Evolutionary conservation across 2,888 invertebrate genomes (phyloP).

Genomic region (Nasonia oneida): DNA sequence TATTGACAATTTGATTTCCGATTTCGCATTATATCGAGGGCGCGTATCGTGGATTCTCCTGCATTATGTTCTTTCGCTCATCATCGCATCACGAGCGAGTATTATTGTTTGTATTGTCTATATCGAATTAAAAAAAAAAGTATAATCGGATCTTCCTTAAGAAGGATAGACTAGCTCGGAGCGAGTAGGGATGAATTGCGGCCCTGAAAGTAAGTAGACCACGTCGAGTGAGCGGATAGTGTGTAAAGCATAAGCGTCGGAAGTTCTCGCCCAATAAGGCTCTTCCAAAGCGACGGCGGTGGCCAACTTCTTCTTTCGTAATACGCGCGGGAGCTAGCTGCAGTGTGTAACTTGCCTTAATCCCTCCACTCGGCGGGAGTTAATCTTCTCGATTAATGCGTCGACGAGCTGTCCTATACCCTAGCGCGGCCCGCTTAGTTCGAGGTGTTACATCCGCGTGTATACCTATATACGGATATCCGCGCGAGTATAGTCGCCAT

Average conservation of each 20-base stretch:
- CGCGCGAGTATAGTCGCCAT: background rate
- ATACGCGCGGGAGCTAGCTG: conserved; percentile 1
- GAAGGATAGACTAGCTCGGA: background rate
- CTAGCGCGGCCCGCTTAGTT: background rate
- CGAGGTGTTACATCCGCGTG: background rate
- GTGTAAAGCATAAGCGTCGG: conserved; percentile 40
- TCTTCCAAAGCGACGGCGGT: background rate
- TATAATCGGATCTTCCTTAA: conserved; percentile 6
- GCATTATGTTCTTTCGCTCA: no score
- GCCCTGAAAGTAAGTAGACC: background rate
- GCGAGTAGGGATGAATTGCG: background rate
- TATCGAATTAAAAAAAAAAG: no score
- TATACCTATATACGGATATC: background rate
- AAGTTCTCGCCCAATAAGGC: conserved; percentile 51
- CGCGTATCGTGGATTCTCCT: no score
- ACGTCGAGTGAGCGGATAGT: background rate
- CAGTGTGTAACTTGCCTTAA: conserved; percentile 54
- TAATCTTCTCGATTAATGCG: conserved; percentile 73
- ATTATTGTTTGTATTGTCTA: no score
- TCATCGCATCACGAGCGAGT: no score
- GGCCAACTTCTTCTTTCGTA: conserved; percentile 54
- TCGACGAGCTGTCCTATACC: conserved; percentile 40
- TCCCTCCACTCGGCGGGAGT: conserved; percentile 68
- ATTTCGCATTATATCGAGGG: no score
- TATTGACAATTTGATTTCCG: background rate